These are phyloP conservation scores for Myzus persicae DNA, from an alignment of 1,140 invertebrate genomes.

Conservation along the genomic window DNA sequence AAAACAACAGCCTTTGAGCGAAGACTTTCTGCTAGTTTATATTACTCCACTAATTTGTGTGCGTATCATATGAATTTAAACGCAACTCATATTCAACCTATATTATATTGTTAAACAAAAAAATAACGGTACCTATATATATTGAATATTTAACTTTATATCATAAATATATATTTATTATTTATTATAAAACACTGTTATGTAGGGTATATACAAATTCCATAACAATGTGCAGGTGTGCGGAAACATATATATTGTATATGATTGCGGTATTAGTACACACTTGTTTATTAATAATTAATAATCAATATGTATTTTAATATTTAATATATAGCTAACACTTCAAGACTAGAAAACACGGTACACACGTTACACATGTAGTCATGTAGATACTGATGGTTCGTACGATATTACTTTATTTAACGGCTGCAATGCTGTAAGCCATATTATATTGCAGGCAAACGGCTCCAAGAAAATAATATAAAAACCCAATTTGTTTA, in stretches of 20 bases:
- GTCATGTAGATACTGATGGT: not conserved
- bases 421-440: not conserved
- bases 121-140: not conserved
- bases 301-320: not conserved
- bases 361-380: too few species aligned
- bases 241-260: not conserved
- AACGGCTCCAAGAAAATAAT: too few species aligned
- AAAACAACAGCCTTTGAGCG: too few species aligned
- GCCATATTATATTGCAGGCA: too few species aligned
- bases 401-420: not conserved
- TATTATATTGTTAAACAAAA: not conserved
- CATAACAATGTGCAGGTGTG: too few species aligned
- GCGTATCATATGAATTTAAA: not conserved
- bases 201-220: too few species aligned
- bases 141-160: too few species aligned
- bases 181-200: too few species aligned
- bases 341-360: not conserved
- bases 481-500: not conserved
- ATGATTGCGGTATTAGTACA: not conserved
- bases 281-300: not conserved
- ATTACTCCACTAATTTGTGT: not conserved
- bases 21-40: not conserved
- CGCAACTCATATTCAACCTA: too few species aligned
- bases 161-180: too few species aligned
- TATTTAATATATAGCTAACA: not conserved